Conservation (phyloP, 2,113 vertebrate genomes). For the Sialia sialis region DNA sequence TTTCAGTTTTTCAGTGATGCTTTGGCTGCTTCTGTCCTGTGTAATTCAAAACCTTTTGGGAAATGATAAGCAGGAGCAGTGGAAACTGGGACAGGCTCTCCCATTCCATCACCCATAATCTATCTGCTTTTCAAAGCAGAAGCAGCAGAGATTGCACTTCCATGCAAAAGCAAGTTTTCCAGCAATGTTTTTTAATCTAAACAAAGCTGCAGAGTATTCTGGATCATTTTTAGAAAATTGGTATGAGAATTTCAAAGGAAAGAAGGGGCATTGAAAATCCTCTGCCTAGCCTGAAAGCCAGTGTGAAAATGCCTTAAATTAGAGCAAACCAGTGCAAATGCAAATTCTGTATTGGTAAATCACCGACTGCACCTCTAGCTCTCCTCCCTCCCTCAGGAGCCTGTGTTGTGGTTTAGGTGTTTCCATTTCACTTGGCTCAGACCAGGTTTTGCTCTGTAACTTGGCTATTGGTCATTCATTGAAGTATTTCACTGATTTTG, state of each 20-base stretch:
- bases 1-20: not conserved
- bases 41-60: not conserved
- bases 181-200: not conserved
- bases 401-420: not conserved
- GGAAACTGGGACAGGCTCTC: not conserved
- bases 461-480: not conserved
- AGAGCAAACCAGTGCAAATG: not conserved
- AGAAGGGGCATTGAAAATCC: not conserved
- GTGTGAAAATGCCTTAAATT: not conserved
- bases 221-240: not conserved
- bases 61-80: not conserved
- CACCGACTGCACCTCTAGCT: not conserved
- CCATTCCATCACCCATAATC: not conserved
- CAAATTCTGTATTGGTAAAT: not conserved
- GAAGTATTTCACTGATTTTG: not conserved
- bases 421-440: not conserved
- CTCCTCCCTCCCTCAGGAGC: not conserved
- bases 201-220: not conserved
- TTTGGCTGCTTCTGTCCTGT: not conserved
- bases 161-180: not conserved
- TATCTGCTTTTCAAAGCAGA: not conserved
- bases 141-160: not conserved
- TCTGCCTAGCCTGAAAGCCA: not conserved
- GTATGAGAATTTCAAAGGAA: not conserved
- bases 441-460: not conserved